Evolutionary conservation across 2,113 vertebrate species (phyloP).

Genomic region (Chelonoidis abingdonii): DNA sequence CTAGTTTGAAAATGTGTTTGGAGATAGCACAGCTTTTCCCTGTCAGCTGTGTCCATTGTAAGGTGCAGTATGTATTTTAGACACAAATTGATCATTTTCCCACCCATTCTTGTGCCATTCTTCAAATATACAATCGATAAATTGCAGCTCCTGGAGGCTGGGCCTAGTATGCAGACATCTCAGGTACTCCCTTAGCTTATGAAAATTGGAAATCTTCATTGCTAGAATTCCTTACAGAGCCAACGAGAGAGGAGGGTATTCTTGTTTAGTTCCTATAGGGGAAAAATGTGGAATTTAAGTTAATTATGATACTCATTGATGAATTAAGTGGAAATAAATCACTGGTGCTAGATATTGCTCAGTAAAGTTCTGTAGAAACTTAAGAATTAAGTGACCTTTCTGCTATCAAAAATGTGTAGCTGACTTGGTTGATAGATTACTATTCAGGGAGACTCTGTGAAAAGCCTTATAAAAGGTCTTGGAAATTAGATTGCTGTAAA

Average conservation of each 20-base stretch:
- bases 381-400: background rate
- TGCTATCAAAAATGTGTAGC: background rate
- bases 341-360: background rate
- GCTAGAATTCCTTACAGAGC: background rate
- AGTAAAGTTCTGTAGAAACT: background rate
- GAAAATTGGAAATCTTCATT: background rate
- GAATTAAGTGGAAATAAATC: background rate
- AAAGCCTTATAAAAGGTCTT: background rate
- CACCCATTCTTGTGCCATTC: too few relatives aligned
- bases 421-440: background rate
- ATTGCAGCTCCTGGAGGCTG: background rate
- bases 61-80: background rate
- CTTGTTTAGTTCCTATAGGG: background rate
- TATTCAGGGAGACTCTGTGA: background rate
- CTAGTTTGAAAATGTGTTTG: background rate
- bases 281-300: background rate
- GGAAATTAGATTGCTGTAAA: background rate
- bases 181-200: background rate
- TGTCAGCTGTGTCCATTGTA: background rate
- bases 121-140: background rate
- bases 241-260: background rate
- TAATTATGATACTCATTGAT: background rate
- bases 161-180: too few relatives aligned
- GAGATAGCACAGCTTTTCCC: background rate
- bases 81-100: background rate